Evolutionary conservation across 2,888 invertebrate genomes (phyloP).

Genomic region (Tubulanus polymorphus): DNA sequence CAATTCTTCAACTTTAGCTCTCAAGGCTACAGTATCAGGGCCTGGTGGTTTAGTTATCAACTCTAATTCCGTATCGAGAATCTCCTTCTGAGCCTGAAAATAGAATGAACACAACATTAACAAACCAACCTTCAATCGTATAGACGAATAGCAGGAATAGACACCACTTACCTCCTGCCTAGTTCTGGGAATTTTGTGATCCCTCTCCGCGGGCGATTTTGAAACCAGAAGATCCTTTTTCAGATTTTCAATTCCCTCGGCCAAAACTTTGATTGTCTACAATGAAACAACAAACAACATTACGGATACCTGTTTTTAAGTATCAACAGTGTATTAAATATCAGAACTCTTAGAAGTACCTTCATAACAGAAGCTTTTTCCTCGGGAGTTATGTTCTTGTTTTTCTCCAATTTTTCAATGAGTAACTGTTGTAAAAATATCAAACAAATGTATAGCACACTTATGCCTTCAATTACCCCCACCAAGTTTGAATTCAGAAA

Average conservation of each 20-base stretch:
- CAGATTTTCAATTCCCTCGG: slow-evolving; percentile 74
- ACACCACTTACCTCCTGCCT: slow-evolving; percentile 6
- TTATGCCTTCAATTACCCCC: no score
- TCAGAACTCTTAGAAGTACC: slow-evolving; percentile 22
- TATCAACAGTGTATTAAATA: neutral
- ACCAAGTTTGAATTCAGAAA: slow-evolving; percentile 4
- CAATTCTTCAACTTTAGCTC: slow-evolving; percentile 73
- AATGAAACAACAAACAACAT: slow-evolving; percentile 9
- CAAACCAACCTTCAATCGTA: no score
- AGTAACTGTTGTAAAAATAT: slow-evolving; percentile 58
- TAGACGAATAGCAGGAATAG: neutral
- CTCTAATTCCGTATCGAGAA: slow-evolving; percentile 86
- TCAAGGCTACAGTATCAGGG: slow-evolving; percentile 77
- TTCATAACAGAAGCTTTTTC: slow-evolving; percentile 72
- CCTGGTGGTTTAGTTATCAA: slow-evolving; percentile 79
- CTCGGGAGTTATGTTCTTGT: slow-evolving; percentile 57
- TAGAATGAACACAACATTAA: neutral
- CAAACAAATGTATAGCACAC: no score
- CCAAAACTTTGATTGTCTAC: slow-evolving; percentile 73
- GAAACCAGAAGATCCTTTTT: slow-evolving; percentile 59
- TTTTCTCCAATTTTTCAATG: slow-evolving; percentile 76
- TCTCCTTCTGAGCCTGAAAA: slow-evolving; percentile 70
- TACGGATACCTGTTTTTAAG: neutral
- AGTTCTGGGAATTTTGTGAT: neutral
- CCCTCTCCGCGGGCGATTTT: neutral